Percentiles rank a stretch among this genome's conserved stretches.
phyloP scores from a whole-genome alignment of 2,113 vertebrate species.

The Nerophis lumbriciformis region DNA sequence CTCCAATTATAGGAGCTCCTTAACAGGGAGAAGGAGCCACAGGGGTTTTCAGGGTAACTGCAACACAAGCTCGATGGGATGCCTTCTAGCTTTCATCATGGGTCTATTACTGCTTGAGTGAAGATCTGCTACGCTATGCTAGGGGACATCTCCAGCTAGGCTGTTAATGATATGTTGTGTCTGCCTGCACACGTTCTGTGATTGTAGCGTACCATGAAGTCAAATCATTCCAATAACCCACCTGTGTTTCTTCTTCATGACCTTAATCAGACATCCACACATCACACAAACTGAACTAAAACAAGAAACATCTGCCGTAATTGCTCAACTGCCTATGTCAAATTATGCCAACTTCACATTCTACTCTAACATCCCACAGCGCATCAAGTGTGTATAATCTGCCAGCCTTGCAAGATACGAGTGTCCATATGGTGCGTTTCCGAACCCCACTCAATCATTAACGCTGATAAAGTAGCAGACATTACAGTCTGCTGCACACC shows the following conservation, averaged over 20 bases:
- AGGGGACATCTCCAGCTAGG: conserved; percentile 36
- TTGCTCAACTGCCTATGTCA: conserved; percentile 3
- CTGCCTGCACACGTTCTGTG: conserved; percentile 30
- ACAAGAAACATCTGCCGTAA: conserved; percentile 6
- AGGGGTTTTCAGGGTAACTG: conserved; percentile 67
- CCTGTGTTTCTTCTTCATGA: background rate
- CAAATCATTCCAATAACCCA: conserved; percentile 18
- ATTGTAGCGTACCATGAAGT: background rate
- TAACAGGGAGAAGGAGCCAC: conserved; percentile 55
- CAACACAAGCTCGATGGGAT: conserved; percentile 52
- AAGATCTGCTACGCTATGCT: conserved; percentile 38
- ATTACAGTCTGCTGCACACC: conserved; percentile 8
- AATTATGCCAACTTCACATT: conserved; percentile 6
- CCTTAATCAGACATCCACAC: conserved; percentile 25
- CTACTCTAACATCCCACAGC: background rate
- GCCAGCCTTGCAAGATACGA: no score
- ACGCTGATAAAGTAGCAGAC: background rate
- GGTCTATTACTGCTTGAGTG: conserved; percentile 59
- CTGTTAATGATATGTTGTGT: conserved; percentile 41
- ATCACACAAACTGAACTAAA: conserved; percentile 12
- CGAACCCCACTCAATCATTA: background rate
- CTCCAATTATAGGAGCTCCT: conserved; percentile 71
- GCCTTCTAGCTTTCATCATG: conserved; percentile 63
- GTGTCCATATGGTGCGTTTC: conserved; percentile 1
- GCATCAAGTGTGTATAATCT: background rate